Evolutionary conservation across 37 sponge, comb jelly and placozoan genomes (phyloP), one percentile per base, ranked within the genome.

Genomic region (Theonella swinhoei): DNA sequence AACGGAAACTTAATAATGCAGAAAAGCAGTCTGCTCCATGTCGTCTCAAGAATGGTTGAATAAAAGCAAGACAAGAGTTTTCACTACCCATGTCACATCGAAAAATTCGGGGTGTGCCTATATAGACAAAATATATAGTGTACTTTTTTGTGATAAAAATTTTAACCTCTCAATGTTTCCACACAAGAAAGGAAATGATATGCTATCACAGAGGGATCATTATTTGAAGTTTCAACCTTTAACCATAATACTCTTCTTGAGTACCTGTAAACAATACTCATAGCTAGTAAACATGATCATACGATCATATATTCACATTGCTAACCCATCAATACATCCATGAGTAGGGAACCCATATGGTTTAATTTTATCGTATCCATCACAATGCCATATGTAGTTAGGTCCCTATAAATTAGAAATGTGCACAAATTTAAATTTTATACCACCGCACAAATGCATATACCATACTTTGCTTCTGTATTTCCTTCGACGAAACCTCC

Each of bases 311-410:
- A 77, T n/a, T n/a, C n/a, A n/a, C n/a, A n/a, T n/a, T n/a, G n/a
- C 78, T 24, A 72, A 82, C 83, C 83, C 83, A 54, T 82, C 83
- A 70, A 82, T 42, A n/a, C n/a, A n/a, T n/a, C n/a, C n/a, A n/a
- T n/a, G n/a, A n/a, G n/a, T n/a, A n/a, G n/a, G n/a, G n/a, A 30
- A 43, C 2, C 83, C 72, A 82, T 30, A 82, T 32, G 72, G 83
- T 42, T 82, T 82, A 3, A 82, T 3, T 58, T 82, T 82, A 47
- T 82, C 61, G 7, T 42, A 72, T 54, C 83, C 83, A 43, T 82
- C 72, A 3, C n/a, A 33, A 23, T 82, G 83, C 83, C 83, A 82
- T 30, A 70, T 30, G 36, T 32, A 82, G 43, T 82, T 72, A 4
- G 83, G 73, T 31, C 83, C 72, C 62, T 80, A 32, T 23, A 26